These are phyloP conservation scores for Chalcis sispes DNA, from an alignment of 2,888 invertebrate genomes.

Conservation along the genomic window DNA sequence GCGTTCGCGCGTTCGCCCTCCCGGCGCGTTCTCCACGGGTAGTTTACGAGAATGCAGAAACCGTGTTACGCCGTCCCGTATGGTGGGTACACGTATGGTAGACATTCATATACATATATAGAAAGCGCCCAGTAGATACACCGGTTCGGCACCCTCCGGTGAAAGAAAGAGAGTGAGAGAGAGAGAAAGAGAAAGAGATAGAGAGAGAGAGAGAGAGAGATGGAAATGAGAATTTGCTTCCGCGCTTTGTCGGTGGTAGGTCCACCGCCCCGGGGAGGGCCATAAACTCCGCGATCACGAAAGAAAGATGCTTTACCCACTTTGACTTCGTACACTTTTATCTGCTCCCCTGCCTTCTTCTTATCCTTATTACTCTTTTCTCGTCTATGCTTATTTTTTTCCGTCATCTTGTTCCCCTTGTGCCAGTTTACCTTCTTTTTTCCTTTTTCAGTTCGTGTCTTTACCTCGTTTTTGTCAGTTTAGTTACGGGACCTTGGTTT, in stretches of 20 bases:
- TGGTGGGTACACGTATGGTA: conserved; percentile 45
- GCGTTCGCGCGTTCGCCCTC: conserved; percentile 12
- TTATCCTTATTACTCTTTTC: not conserved
- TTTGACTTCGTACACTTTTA: conserved; percentile 40
- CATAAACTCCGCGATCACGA: conserved; percentile 69
- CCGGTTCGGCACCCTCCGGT: too few relatives aligned
- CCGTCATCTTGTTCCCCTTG: too few relatives aligned
- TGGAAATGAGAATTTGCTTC: too few relatives aligned
- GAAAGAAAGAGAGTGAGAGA: too few relatives aligned
- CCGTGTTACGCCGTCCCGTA: conserved; percentile 68
- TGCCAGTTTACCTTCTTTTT: too few relatives aligned
- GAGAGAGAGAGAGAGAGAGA: too few relatives aligned
- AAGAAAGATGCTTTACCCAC: conserved; percentile 47
- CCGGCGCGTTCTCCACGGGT: conserved; percentile 35
- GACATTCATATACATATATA: conserved; percentile 41
- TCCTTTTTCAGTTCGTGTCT: not conserved
- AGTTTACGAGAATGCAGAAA: conserved; percentile 72
- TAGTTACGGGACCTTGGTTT: too few relatives aligned
- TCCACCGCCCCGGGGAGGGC: conserved; percentile 61
- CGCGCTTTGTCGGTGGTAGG: too few relatives aligned
- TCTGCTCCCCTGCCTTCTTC: conserved; percentile 3
- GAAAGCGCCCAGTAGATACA: too few relatives aligned
- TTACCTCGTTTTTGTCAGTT: not conserved
- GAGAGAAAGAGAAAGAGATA: too few relatives aligned
- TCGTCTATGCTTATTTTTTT: not conserved